These are phyloP conservation scores for Lagopus muta DNA, from an alignment of 2,113 vertebrate species.

Conservation along the genomic window DNA sequence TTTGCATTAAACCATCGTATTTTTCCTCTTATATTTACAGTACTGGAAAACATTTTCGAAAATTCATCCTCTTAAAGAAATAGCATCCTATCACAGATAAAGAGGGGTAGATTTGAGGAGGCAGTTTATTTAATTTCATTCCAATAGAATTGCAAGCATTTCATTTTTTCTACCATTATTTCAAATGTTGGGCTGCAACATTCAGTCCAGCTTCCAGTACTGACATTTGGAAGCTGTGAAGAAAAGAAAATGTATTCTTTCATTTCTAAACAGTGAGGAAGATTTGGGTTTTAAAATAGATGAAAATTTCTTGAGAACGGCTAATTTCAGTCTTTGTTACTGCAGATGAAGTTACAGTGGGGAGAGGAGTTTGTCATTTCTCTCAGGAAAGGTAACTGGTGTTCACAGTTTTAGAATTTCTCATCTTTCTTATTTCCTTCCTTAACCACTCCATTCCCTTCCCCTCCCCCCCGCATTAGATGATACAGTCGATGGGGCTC, in stretches of 20 bases:
- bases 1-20: not conserved
- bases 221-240: not conserved
- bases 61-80: slow-evolving; percentile 17
- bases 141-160: slow-evolving; percentile 23
- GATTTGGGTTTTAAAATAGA: not conserved
- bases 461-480: not conserved
- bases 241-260: not conserved
- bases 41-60: not conserved
- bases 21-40: not conserved
- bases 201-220: not conserved
- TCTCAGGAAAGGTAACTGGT: not conserved
- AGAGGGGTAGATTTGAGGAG: slow-evolving; percentile 32
- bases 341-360: not conserved
- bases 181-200: not conserved
- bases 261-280: not conserved
- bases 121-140: slow-evolving; percentile 34
- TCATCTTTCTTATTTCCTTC: not conserved
- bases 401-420: slow-evolving; percentile 5
- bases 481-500: not conserved
- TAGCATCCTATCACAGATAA: slow-evolving; percentile 1
- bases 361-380: not conserved
- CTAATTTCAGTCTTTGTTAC: slow-evolving; percentile 4
- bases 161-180: slow-evolving; percentile 25
- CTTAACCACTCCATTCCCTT: not conserved
- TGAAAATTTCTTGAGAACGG: not conserved